Base-by-base conservation (phyloP, 2,888 invertebrate genomes). In the Synergus laeviventris region DNA sequence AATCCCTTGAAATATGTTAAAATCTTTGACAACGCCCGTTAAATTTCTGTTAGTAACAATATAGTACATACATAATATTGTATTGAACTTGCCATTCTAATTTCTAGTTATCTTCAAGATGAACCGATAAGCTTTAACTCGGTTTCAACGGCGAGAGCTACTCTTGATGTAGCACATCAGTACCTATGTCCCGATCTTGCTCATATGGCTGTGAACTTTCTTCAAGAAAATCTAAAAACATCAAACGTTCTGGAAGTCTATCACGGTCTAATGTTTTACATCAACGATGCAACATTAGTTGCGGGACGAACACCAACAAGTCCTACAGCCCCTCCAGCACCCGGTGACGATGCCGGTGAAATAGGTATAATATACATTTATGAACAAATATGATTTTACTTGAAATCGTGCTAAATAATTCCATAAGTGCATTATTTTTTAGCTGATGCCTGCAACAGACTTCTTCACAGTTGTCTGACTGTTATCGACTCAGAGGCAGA, bases 101-200 rank as follows among this genome's bases (percentile, higher is more conserved):
- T 24, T 73, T 74, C 8, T 54, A 93, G 95, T 81, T 94, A 93
- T 88, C 92, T 95, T 81, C 94, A 95, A 87, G 93, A 93, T 73
- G 93, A 94, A 81, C 92, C 93, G 3, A 93, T 94, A 14, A 91
- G 92, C 73, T 92, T 95, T 66, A 93, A 93, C 82, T 93, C 94
- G 0, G 93, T 94, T 12, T 91, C 91, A 16, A 94, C 94, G 1
- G 95, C 95, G 8, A 92, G 96, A 36, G 93, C 93, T 56, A 93
- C 96, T 0, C 92, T 96, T 38, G 94, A 95, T 81, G 95, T 95
- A 1, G 95, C 96, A 31, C 94, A 95, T 87, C 94, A 95, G 86
- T 95, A 96, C 87, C 92, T 95, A 64, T 95, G 96, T 84, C 93
- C 94, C 8, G 94, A 93, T 24, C 92, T 96, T 74, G 94, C 94